Conservation (phyloP, 2,113 vertebrate species). For the Barnardius zonarius region DNA sequence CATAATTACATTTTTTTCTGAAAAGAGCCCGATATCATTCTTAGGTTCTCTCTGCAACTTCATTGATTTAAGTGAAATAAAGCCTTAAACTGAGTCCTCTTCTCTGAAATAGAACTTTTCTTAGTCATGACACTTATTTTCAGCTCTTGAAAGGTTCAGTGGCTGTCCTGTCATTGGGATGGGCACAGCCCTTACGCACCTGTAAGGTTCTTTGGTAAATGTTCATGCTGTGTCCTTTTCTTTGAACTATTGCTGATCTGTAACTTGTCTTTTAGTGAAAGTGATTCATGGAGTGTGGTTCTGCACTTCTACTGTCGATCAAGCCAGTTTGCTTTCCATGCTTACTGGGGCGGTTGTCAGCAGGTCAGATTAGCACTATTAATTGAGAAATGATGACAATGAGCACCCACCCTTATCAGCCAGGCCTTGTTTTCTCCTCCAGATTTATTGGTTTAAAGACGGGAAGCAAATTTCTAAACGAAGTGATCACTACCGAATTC, state of each 20-base stretch:
- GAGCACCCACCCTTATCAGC: not conserved
- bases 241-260: not conserved
- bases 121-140: not conserved
- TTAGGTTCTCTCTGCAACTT: not conserved
- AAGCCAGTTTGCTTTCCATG: not conserved
- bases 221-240: not conserved
- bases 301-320: not conserved
- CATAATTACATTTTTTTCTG: not conserved
- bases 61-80: not conserved
- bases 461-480: constrained; percentile 98
- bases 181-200: not conserved
- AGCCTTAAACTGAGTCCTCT: not conserved
- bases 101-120: not conserved
- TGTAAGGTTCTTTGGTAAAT: not conserved
- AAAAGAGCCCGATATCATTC: not conserved
- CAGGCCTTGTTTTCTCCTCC: not conserved
- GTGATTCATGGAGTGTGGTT: not conserved
- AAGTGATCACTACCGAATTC: constrained; percentile 93
- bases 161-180: not conserved
- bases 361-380: not conserved
- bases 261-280: not conserved
- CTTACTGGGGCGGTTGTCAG: not conserved
- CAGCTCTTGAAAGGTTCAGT: not conserved
- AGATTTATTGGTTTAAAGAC: constrained; percentile 99
- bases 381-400: not conserved